These are phyloP conservation scores for Gouania willdenowi DNA, from an alignment of 2,797 vertebrate species.

Conservation along the genomic window DNA sequence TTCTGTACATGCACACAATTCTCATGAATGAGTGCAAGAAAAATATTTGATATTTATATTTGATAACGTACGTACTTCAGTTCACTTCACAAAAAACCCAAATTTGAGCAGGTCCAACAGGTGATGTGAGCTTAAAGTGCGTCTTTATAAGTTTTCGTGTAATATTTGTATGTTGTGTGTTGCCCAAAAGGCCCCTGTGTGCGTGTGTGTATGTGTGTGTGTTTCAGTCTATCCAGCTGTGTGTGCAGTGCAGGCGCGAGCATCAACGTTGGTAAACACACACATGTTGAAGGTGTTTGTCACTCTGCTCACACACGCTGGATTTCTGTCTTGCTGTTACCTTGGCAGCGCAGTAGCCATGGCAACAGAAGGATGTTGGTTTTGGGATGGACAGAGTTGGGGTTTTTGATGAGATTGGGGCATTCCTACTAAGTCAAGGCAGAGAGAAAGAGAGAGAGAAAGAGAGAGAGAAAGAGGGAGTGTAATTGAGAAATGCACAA, in stretches of 20 bases:
- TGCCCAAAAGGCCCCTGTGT: background rate
- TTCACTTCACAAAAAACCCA: too few species aligned
- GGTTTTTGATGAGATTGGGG: conserved; percentile 38
- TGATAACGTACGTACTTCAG: too few species aligned
- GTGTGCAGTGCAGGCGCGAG: conserved; percentile 1
- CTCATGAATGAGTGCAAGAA: too few species aligned
- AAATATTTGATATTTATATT: too few species aligned
- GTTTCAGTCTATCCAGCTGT: conserved; percentile 3
- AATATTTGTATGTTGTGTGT: background rate
- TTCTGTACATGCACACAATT: conserved; percentile 11
- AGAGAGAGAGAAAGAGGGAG: conserved; percentile 10
- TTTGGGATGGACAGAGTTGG: conserved; percentile 37
- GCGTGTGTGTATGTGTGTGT: background rate
- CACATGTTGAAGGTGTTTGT: conserved; percentile 70
- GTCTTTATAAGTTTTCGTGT: background rate
- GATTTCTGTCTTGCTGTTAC: conserved; percentile 74
- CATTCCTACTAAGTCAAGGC: conserved; percentile 47
- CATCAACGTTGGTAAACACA: conserved; percentile 37
- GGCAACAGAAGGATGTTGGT: conserved; percentile 74
- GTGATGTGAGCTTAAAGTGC: too few species aligned
- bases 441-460: conserved; percentile 16
- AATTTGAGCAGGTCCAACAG: too few species aligned
- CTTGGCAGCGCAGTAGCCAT: conserved; percentile 78
- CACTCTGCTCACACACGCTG: conserved; percentile 73
- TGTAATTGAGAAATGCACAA: conserved; percentile 1